Conservation (phyloP, 1,140 invertebrate species). For the Dolichoris vasculosae region DNA sequence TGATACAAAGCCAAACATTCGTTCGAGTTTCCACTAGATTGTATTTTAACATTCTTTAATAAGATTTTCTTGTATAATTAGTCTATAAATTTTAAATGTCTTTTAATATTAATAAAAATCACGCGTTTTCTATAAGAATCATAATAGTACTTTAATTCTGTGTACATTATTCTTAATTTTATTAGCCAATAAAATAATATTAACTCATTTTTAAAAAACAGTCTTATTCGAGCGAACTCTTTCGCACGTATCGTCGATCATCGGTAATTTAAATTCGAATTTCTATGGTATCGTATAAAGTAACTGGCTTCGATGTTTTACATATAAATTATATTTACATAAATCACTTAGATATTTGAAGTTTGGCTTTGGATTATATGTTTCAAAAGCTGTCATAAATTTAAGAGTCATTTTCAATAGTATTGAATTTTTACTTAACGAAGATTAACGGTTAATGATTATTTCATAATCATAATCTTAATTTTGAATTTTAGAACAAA, state of each 20-base stretch:
- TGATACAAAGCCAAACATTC: background rate
- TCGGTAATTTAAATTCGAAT: slow-evolving; percentile 46
- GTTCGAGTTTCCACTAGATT: background rate
- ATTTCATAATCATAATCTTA: background rate
- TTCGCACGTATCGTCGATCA: slow-evolving; percentile 39
- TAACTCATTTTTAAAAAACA: background rate
- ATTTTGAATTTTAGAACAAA: background rate
- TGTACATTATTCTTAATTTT: no score
- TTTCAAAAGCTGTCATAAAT: background rate
- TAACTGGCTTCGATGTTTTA: slow-evolving; percentile 40
- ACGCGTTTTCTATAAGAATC: no score
- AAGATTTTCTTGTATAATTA: background rate
- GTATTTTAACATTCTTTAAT: background rate
- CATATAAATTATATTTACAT: slow-evolving; percentile 31
- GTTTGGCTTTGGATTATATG: background rate
- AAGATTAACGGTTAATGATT: background rate
- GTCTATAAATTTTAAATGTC: background rate
- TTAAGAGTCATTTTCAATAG: background rate
- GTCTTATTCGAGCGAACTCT: background rate
- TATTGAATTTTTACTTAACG: background rate
- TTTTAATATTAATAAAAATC: no score
- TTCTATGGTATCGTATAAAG: background rate
- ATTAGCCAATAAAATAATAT: background rate
- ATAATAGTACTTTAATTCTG: no score
- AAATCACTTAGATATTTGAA: slow-evolving; percentile 13